Base-by-base conservation (phyloP, 2,797 vertebrate genomes). In the Salarias fasciatus region DNA sequence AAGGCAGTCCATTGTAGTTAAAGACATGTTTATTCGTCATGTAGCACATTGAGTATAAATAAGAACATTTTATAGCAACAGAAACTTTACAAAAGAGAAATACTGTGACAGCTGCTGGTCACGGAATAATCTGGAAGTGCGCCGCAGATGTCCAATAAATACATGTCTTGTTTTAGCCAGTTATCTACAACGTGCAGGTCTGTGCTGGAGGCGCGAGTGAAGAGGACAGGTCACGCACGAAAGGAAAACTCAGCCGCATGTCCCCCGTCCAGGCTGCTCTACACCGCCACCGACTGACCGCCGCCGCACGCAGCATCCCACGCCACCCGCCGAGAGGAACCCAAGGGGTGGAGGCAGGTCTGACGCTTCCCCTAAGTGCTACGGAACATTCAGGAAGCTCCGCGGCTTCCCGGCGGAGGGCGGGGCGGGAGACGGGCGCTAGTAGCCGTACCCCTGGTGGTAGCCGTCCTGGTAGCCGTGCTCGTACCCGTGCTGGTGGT, bases 391-490 rank as follows among this genome's bases (percentile, higher is more conserved):
- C 43, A 47, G 53, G 44, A 57, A 73, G 53, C 43, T 70, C 49
- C 18, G 18, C 18, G 18, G 6, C 28, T 49, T 28, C 31, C 37
- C 45, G 28, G 28, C 41, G 33, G 49, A 50, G 36, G 50, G 62
- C 28, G 55, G 37, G 51, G 6, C 44, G 44, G 15, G 58, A 14
- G 30, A 60, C 45, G 15, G 18, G 11, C 45, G 37, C 44, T 93
- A 97, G 80, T 99, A 98, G 6, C 95, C 94, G 28, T 98, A 98
- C 77, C 96, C 96, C 66, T 96, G 95, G 61, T 96, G 95, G 79
- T 99, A 96, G 63, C 96, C 93, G 13, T 97, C 95, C 77, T 97
- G 95, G 77, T 99, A 97, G 24, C 96, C 95, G n/a, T 96, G 95
- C 43, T 97, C 95, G 58, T 98, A 98, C 24, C 96, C 96, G 51